Evolutionary conservation across 2,888 invertebrate species (phyloP).

Genomic region (Atethmia centrago): DNA sequence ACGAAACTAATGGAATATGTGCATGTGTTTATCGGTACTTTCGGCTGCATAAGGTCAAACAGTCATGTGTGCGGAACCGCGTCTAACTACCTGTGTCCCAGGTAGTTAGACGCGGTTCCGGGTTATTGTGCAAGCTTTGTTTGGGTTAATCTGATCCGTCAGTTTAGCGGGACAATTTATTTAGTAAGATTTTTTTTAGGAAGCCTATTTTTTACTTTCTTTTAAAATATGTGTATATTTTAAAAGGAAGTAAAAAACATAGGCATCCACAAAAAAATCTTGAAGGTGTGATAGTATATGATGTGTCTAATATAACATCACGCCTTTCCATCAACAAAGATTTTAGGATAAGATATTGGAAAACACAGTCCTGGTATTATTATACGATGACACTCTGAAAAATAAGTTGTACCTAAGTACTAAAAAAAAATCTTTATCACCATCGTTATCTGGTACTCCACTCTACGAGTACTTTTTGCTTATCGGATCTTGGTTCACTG

Average conservation of each 20-base stretch:
- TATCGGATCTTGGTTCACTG: neutral
- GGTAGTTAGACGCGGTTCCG: slow-evolving; percentile 55
- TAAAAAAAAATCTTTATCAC: no score
- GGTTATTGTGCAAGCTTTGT: slow-evolving; percentile 57
- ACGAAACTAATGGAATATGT: slow-evolving; percentile 10
- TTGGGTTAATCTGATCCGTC: slow-evolving; percentile 58
- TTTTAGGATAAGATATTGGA: no score
- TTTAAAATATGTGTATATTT: neutral
- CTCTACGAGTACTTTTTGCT: no score
- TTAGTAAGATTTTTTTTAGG: neutral
- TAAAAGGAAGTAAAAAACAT: no score
- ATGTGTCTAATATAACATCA: no score
- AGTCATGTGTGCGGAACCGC: slow-evolving; percentile 41
- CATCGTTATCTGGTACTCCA: neutral
- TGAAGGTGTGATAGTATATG: no score
- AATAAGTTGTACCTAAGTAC: no score
- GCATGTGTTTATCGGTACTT: slow-evolving; percentile 47
- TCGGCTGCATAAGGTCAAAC: slow-evolving; percentile 52
- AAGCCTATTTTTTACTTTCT: neutral
- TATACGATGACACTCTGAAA: neutral
- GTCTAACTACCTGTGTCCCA: no score
- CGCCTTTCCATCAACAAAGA: no score
- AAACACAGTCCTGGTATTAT: no score
- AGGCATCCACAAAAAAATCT: no score
- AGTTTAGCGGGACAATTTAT: slow-evolving; percentile 24